Conservation (phyloP, 2,113 vertebrate genomes). For the Ranitomeya imitator region DNA sequence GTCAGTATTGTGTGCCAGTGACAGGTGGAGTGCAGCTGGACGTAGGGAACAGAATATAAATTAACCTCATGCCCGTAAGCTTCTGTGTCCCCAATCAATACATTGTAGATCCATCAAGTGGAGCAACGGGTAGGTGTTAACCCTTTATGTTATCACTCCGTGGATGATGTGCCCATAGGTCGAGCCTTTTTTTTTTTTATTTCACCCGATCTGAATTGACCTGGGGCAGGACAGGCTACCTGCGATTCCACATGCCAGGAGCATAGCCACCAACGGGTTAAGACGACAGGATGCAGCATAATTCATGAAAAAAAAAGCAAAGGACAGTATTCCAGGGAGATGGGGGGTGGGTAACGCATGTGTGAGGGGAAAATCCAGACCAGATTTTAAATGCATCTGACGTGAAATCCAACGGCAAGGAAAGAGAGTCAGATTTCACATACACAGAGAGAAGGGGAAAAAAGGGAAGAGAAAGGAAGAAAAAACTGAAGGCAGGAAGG, state of each 20-base stretch:
- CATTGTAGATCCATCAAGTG: background rate
- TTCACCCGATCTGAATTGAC: background rate
- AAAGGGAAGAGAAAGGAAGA: constrained; percentile 32
- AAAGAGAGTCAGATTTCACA: constrained; percentile 56
- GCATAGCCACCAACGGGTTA: background rate
- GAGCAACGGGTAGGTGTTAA: background rate
- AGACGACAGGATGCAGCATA: constrained; percentile 38
- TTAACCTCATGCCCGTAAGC: background rate
- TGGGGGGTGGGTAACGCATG: constrained; percentile 34
- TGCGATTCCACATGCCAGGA: background rate
- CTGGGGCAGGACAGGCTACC: background rate
- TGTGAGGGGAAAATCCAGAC: constrained; percentile 50
- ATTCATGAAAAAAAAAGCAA: constrained; percentile 4
- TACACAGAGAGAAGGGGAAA: constrained; percentile 13
- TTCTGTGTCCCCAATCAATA: background rate
- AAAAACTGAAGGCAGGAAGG: constrained; percentile 43
- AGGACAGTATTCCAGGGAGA: constrained; percentile 35
- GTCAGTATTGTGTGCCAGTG: background rate
- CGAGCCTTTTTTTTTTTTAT: too few species aligned
- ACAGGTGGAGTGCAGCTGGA: background rate
- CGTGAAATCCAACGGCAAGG: constrained; percentile 47
- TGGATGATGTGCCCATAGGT: background rate
- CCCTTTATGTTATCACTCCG: background rate
- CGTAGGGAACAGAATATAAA: background rate
- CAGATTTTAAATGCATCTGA: constrained; percentile 57